These are phyloP conservation scores for Nycticorax nycticorax DNA, from an alignment of 2,113 vertebrate species.

Conservation along the genomic window DNA sequence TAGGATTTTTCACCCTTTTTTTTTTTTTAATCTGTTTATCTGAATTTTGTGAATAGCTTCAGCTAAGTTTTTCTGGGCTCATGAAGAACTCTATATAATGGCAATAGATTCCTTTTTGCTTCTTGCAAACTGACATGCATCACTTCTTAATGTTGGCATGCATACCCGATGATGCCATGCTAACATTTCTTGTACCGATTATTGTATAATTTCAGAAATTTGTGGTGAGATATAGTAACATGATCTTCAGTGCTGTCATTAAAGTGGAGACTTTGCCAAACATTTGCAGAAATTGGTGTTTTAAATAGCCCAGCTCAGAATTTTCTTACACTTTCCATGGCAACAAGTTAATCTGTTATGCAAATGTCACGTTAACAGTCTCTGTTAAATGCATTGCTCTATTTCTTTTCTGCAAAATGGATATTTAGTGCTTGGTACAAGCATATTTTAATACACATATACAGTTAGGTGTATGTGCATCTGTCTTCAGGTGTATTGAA, in stretches of 20 bases:
- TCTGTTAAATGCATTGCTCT: background rate
- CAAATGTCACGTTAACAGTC: background rate
- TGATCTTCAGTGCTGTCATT: background rate
- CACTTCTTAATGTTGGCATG: background rate
- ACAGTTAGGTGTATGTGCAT: background rate
- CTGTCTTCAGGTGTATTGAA: background rate
- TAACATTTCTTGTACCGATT: background rate
- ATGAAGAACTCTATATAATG: background rate
- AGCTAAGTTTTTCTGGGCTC: background rate
- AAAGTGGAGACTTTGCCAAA: background rate
- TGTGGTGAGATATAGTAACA: background rate
- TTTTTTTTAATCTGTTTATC: background rate
- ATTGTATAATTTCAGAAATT: background rate
- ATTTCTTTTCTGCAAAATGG: background rate
- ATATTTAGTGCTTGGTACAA: background rate
- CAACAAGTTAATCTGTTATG: conserved; percentile 50
- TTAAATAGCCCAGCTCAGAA: conserved; percentile 49
- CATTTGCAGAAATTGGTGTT: background rate
- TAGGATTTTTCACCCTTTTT: background rate
- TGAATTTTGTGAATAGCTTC: background rate
- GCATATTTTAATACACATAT: background rate
- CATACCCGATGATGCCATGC: background rate
- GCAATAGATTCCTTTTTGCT: background rate
- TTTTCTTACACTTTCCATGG: conserved; percentile 37
- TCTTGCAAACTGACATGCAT: background rate